Conservation (phyloP, 2,888 invertebrate species). For the Pandemis cinnamomeana region DNA sequence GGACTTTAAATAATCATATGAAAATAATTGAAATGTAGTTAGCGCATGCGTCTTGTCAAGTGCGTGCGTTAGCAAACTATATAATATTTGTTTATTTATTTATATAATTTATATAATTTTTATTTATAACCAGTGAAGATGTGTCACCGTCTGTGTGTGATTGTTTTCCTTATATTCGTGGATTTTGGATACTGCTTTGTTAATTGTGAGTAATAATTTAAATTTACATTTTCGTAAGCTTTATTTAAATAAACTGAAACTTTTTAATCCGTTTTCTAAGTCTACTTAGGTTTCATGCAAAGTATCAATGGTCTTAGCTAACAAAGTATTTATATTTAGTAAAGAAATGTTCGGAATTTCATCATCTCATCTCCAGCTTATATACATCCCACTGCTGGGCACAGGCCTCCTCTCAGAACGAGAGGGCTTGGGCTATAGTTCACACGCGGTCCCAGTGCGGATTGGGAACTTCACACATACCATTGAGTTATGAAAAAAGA, state of each 20-base stretch:
- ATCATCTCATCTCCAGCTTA: too few species aligned
- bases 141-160: constrained; percentile 57
- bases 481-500: too few species aligned
- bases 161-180: constrained; percentile 54
- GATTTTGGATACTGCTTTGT: constrained; percentile 68
- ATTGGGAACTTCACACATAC: too few species aligned
- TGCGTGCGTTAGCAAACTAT: constrained; percentile 51
- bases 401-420: too few species aligned
- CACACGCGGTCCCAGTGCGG: too few species aligned
- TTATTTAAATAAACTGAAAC: background rate
- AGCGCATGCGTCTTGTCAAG: constrained; percentile 63
- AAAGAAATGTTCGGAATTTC: too few species aligned
- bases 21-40: constrained; percentile 67
- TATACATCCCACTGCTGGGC: too few species aligned
- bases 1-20: constrained; percentile 79
- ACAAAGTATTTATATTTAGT: background rate
- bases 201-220: constrained; percentile 72
- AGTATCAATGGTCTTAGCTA: background rate
- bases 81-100: constrained; percentile 43
- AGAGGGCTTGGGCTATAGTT: too few species aligned
- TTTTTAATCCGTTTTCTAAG: background rate
- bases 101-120: constrained; percentile 44
- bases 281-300: background rate
- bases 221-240: background rate
- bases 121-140: constrained; percentile 52